Evolutionary conservation across 23 tunicate genomes (phyloP).

Genomic region (Halocynthia roretzi): DNA sequence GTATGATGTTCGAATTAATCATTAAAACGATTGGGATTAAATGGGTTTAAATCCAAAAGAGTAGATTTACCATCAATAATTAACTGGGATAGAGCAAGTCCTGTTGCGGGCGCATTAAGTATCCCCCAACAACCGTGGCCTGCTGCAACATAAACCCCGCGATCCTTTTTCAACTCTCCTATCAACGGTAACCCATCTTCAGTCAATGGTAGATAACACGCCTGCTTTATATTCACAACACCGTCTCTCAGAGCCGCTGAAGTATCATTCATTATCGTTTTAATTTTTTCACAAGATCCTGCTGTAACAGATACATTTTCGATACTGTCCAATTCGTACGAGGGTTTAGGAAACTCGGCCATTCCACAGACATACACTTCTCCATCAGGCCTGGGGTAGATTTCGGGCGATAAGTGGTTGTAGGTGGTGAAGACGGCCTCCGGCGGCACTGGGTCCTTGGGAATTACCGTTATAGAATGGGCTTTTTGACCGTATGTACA

Average conservation of each 20-base stretch:
- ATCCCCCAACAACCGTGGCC: constrained; percentile 93
- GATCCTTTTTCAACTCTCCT: constrained; percentile 25
- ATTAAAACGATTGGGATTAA: constrained; percentile 43
- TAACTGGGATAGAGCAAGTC: constrained; percentile 47
- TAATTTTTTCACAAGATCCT: constrained; percentile 54
- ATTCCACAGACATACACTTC: constrained; percentile 80
- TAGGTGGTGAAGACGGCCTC: constrained; percentile 46
- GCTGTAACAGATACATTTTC: constrained; percentile 16
- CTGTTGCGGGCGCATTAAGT: constrained; percentile 65
- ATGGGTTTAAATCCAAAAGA: constrained; percentile 29
- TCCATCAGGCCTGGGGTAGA: constrained; percentile 87
- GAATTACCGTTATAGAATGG: constrained; percentile 57
- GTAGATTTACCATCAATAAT: constrained; percentile 22
- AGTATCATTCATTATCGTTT: constrained; percentile 25
- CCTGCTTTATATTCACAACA: constrained; percentile 40
- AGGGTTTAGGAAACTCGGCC: constrained; percentile 46
- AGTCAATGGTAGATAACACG: constrained; percentile 76
- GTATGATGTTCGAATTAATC: background rate
- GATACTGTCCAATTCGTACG: constrained; percentile 23
- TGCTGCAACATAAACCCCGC: constrained; percentile 48
- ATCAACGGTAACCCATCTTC: constrained; percentile 74
- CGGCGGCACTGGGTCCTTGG: constrained; percentile 31
- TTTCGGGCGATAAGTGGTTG: constrained; percentile 54
- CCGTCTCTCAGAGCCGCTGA: constrained; percentile 34
- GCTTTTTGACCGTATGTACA: constrained; percentile 75